Percentiles rank a stretch among this genome's conserved stretches.
Evolutionary conservation across 2,888 invertebrate species (phyloP).

Genomic region (Drosophila helvetica): DNA sequence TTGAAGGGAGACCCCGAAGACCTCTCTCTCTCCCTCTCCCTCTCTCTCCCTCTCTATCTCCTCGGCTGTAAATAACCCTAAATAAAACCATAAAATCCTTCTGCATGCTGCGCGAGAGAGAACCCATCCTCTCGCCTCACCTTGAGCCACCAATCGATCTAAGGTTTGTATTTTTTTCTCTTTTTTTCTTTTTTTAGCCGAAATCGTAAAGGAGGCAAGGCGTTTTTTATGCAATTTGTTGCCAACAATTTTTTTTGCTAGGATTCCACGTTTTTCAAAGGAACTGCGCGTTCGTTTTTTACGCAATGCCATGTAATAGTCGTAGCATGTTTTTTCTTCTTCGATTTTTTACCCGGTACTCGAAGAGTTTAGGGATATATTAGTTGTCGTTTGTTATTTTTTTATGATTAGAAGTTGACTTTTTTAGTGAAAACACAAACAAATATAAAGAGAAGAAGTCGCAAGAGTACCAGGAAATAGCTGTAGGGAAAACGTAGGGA

Average conservation of each 20-base stretch:
- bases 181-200: slow-evolving; percentile 64
- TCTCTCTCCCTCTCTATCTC: slow-evolving; percentile 2
- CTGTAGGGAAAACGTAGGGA: slow-evolving; percentile 32
- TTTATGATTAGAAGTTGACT: slow-evolving; percentile 66
- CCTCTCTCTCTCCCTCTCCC: background rate
- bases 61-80: slow-evolving; percentile 76
- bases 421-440: slow-evolving; percentile 68
- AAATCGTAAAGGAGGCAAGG: slow-evolving; percentile 65
- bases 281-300: slow-evolving; percentile 68
- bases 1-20: slow-evolving; percentile 45
- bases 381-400: slow-evolving; percentile 23
- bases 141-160: slow-evolving; percentile 48
- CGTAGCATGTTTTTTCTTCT: background rate
- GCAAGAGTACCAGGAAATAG: slow-evolving; percentile 21
- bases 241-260: slow-evolving; percentile 43
- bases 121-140: slow-evolving; percentile 58
- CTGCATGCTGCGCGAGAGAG: slow-evolving; percentile 67
- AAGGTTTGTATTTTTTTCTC: slow-evolving; percentile 51
- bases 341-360: background rate
- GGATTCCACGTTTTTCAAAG: slow-evolving; percentile 31
- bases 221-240: slow-evolving; percentile 78
- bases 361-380: too few relatives aligned
- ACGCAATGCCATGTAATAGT: slow-evolving; percentile 70
- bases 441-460: slow-evolving; percentile 30
- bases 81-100: slow-evolving; percentile 83